These are phyloP conservation scores for Gerosis bhagava DNA, from an alignment of 2,888 invertebrate species.

Conservation along the genomic window DNA sequence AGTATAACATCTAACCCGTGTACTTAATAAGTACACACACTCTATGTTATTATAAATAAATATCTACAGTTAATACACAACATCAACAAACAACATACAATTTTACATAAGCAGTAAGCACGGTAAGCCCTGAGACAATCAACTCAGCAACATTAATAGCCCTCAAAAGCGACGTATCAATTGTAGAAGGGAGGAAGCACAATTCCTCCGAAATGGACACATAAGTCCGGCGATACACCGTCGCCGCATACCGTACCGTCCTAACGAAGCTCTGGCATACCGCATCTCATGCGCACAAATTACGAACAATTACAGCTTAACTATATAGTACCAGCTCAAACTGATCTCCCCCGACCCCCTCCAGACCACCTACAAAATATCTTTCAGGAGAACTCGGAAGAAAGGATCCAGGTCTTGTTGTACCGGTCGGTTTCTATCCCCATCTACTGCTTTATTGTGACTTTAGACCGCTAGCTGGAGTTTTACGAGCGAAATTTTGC, in stretches of 20 bases:
- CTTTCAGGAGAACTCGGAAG: slow-evolving; percentile 28
- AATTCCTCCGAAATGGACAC: slow-evolving; percentile 30
- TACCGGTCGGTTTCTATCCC: slow-evolving; percentile 47
- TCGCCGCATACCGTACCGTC: slow-evolving; percentile 41
- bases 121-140: slow-evolving; percentile 2
- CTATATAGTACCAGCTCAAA: slow-evolving; percentile 39
- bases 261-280: slow-evolving; percentile 50
- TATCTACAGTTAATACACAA: no score
- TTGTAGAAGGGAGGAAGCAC: slow-evolving; percentile 18
- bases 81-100: no score
- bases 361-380: slow-evolving; percentile 28
- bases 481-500: slow-evolving; percentile 46
- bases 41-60: no score
- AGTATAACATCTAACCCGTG: no score
- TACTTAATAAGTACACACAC: no score
- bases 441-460: slow-evolving; percentile 61
- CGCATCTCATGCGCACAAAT: slow-evolving; percentile 61
- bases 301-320: slow-evolving; percentile 55
- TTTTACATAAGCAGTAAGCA: no score
- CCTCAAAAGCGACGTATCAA: slow-evolving; percentile 15
- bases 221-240: slow-evolving; percentile 28
- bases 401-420: slow-evolving; percentile 44
- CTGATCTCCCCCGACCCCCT: slow-evolving; percentile 34
- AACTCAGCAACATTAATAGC: slow-evolving; percentile 11
- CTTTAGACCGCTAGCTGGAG: slow-evolving; percentile 42